Base-by-base conservation (phyloP, 2,113 vertebrate species). In the Corvus moneduloides region DNA sequence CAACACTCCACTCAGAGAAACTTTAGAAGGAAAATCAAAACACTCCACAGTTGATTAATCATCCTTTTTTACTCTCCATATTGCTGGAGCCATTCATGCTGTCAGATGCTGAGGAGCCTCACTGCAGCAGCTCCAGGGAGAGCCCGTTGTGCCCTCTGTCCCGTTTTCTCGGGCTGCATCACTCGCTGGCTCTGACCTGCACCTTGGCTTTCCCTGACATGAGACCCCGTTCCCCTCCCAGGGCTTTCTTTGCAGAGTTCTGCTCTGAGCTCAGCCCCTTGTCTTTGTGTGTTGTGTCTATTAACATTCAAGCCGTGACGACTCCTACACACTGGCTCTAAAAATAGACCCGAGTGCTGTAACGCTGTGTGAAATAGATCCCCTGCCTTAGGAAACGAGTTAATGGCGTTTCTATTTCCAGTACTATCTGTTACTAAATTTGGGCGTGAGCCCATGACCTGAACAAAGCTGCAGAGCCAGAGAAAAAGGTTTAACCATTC, bases 361-460 rank as follows among this genome's bases (percentile, higher is more conserved):
- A 95, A 64, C 21, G 1, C 35, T 80, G 93, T 59, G 84, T 97
- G 95, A 93, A 97, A 94, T 76, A 74, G 41, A 94, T 75, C 94
- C 90, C 68, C 91, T 73, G 92, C 97, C 89, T 89, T 63, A 89
- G 93, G 97, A 90, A 90, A 71, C 11, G 6, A 96, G 66, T 89
- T 94, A 95, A 96, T 77, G 92, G 94, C 33, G 5, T 93, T 92
- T 48, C 97, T 98, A 97, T 98, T 98, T 97, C 93, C 93, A 96
- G 97, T 81, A 39, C 96, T 89, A 73, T 61, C 90, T 87, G 96
- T 87, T 95, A 88, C 98, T 98, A 98, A 98, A 97, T 96, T 98
- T 93, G 98, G 97, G 93, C 39, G 0, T 49, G 48, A 73, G 85
- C 72, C 85, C 77, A 13, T 64, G 91, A 95, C 88, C 90, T 92